phyloP scores from a whole-genome alignment of 1,140 invertebrate species.

The Trichonephila clavipes region DNA sequence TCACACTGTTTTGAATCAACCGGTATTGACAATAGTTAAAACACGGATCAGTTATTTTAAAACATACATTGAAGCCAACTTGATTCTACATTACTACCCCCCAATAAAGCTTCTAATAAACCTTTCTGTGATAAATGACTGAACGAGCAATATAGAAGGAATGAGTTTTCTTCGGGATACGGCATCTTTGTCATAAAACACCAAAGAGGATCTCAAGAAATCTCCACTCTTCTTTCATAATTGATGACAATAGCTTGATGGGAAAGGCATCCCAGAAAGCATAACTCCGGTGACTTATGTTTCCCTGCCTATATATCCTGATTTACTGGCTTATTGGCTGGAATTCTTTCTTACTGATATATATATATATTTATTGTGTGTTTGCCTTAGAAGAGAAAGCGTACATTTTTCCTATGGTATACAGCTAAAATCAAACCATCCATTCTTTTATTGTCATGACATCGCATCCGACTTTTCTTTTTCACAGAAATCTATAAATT shows the following conservation, averaged over 20 bases:
- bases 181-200: not conserved
- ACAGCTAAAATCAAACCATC: not conserved
- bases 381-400: not conserved
- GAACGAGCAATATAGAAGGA: too few species aligned
- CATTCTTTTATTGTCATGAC: not conserved
- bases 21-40: too few species aligned
- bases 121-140: too few species aligned
- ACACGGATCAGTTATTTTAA: too few species aligned
- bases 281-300: not conserved
- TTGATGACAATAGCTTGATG: not conserved
- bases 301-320: not conserved
- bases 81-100: too few species aligned
- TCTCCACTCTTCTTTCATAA: not conserved
- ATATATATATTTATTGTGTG: not conserved
- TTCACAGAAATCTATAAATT: not conserved
- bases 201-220: not conserved
- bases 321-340: not conserved
- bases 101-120: too few species aligned
- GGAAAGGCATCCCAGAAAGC: not conserved
- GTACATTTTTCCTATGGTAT: not conserved
- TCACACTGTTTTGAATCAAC: too few species aligned
- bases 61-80: too few species aligned
- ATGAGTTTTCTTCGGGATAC: too few species aligned
- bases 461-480: not conserved
- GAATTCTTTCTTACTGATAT: not conserved